A percentile compares a stretch with the other conserved stretches of the same genome.
Conservation (phyloP, 2,888 invertebrate species). For the Drosophila algonquin region DNA sequence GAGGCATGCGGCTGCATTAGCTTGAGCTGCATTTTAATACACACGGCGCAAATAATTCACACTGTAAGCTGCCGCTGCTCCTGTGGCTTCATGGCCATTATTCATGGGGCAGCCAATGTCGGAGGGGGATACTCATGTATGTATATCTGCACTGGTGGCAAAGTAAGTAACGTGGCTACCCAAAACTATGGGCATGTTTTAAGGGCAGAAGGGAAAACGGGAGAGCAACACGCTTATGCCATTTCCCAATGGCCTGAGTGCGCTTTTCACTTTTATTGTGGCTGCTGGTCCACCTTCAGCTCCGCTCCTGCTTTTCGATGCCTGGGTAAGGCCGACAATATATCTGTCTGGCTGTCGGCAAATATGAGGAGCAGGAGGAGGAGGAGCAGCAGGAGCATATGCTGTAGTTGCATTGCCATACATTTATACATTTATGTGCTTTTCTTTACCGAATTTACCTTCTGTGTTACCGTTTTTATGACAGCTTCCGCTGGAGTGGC, state of each 20-base stretch:
- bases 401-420: constrained; percentile 52
- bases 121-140: constrained; percentile 25
- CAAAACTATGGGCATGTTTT: constrained; percentile 62
- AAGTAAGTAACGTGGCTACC: constrained; percentile 33
- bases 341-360: constrained; percentile 57
- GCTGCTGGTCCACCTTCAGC: constrained; percentile 28
- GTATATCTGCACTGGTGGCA: constrained; percentile 13
- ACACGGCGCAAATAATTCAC: constrained; percentile 76
- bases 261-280: constrained; percentile 74
- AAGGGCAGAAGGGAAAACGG: constrained; percentile 15
- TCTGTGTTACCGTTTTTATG: constrained; percentile 64
- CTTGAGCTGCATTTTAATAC: constrained; percentile 77
- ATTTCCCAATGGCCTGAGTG: constrained; percentile 72
- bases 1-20: constrained; percentile 57
- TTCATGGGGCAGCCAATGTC: constrained; percentile 62
- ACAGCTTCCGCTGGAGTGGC: constrained; percentile 63
- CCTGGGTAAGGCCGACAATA: constrained; percentile 45
- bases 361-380: constrained; percentile 42
- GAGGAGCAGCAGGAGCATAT: constrained; percentile 13
- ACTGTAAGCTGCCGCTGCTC: constrained; percentile 61
- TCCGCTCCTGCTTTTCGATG: neutral
- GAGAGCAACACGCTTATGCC: constrained; percentile 69
- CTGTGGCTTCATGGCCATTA: constrained; percentile 56
- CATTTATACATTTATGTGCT: constrained; percentile 75
- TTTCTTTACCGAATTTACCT: constrained; percentile 50